Evolutionary conservation across 2,888 invertebrate genomes (phyloP).

Genomic region (Aspidapion aeneum): DNA sequence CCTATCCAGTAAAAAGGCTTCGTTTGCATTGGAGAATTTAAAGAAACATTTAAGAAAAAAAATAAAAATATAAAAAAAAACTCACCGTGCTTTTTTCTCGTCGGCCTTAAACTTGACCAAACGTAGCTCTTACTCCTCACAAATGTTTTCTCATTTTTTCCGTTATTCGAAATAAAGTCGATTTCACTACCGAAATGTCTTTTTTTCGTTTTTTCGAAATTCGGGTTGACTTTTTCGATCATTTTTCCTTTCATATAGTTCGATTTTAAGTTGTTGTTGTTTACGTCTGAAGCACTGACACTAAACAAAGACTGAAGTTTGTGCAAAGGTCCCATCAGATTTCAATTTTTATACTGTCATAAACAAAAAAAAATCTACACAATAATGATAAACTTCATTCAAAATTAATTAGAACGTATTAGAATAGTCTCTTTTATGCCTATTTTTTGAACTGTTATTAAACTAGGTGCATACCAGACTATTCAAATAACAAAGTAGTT

Average conservation of each 20-base stretch:
- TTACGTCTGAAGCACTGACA: conserved; percentile 49
- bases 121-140: conserved; percentile 51
- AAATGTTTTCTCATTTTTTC: conserved; percentile 32
- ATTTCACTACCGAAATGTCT: conserved; percentile 55
- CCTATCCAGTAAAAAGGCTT: too few species aligned
- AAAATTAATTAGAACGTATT: too few species aligned
- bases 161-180: conserved; percentile 46
- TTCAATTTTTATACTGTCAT: too few species aligned
- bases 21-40: too few species aligned
- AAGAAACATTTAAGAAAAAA: too few species aligned
- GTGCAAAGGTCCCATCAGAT: conserved; percentile 58
- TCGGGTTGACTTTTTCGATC: conserved; percentile 7
- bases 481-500: too few species aligned
- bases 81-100: conserved; percentile 50
- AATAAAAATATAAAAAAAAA: too few species aligned
- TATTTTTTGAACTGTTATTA: too few species aligned
- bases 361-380: too few species aligned
- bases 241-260: neutral
- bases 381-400: too few species aligned
- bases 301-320: conserved; percentile 61
- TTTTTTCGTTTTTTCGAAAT: conserved; percentile 48
- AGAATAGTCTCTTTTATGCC: too few species aligned
- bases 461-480: too few species aligned
- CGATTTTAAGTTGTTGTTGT: conserved; percentile 41
- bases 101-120: conserved; percentile 54